Evolutionary conservation across 2,888 invertebrate genomes (phyloP).

Genomic region (Glaucopsyche alexis): DNA sequence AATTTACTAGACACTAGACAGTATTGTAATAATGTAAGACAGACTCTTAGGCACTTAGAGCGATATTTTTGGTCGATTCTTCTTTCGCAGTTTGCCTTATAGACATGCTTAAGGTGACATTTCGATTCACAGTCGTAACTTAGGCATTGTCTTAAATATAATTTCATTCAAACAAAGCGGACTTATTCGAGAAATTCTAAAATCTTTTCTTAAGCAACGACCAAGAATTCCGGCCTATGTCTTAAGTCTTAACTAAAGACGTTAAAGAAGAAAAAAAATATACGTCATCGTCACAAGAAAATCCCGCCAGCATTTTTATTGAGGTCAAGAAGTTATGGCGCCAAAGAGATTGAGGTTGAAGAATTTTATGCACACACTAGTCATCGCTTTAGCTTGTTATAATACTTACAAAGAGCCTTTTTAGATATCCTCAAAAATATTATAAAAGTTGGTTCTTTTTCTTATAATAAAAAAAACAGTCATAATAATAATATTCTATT

Average conservation of each 20-base stretch:
- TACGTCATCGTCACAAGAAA: conserved; percentile 8
- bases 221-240: too few relatives aligned
- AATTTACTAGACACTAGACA: neutral
- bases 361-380: conserved; percentile 29
- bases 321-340: conserved; percentile 18
- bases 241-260: conserved; percentile 1
- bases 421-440: neutral
- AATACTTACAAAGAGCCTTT: neutral
- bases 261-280: neutral
- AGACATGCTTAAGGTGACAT: too few relatives aligned
- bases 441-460: neutral
- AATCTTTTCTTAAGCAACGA: too few relatives aligned
- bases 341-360: conserved; percentile 31
- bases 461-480: too few relatives aligned
- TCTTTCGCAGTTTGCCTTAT: too few relatives aligned
- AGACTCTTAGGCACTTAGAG: too few relatives aligned
- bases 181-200: too few relatives aligned
- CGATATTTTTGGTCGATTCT: too few relatives aligned
- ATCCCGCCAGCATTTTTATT: neutral
- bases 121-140: too few relatives aligned
- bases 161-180: too few relatives aligned
- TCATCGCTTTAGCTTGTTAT: conserved; percentile 6
- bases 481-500: too few relatives aligned
- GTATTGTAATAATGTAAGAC: neutral
- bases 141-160: too few relatives aligned